These are phyloP conservation scores for Mongoloraphidia duomilia DNA, from an alignment of 2,888 invertebrate genomes.

Conservation along the genomic window DNA sequence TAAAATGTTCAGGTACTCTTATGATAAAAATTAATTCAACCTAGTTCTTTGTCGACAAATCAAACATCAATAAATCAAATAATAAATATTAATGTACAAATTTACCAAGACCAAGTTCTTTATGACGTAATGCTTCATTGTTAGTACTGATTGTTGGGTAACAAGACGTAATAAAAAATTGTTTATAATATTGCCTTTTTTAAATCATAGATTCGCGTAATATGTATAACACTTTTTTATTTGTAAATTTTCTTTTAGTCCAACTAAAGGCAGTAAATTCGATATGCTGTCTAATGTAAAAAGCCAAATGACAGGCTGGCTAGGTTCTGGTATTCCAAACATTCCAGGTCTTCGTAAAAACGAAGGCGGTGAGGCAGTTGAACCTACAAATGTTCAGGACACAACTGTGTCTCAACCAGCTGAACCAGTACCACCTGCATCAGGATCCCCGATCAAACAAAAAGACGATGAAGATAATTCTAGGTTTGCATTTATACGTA, in stretches of 20 bases:
- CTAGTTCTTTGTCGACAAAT: too few relatives aligned
- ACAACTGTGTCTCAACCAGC: slow-evolving; percentile 15
- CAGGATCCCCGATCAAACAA: slow-evolving; percentile 24
- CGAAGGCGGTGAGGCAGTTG: slow-evolving; percentile 30
- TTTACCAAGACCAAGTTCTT: background rate
- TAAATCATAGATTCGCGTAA: slow-evolving; percentile 7
- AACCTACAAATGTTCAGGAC: slow-evolving; percentile 24
- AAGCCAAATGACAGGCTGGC: slow-evolving; percentile 74
- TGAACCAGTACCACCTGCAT: slow-evolving; percentile 12
- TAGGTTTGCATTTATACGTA: slow-evolving; percentile 38
- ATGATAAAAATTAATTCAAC: too few relatives aligned
- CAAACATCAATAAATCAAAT: too few relatives aligned
- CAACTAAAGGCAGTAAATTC: slow-evolving; percentile 56
- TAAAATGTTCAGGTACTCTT: too few relatives aligned
- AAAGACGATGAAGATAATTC: slow-evolving; percentile 77
- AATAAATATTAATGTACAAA: too few relatives aligned
- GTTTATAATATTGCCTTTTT: slow-evolving; percentile 9
- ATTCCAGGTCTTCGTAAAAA: slow-evolving; percentile 62
- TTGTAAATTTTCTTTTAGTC: slow-evolving; percentile 33
- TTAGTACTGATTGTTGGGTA: slow-evolving; percentile 5
- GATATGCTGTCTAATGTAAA: slow-evolving; percentile 80
- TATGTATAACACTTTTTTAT: slow-evolving; percentile 11
- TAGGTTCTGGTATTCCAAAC: slow-evolving; percentile 55
- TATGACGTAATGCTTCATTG: background rate
- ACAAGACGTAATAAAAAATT: slow-evolving; percentile 6